A percentile compares a stretch with the other conserved stretches of the same genome.
Evolutionary conservation across 2,797 vertebrate genomes (phyloP).

Genomic region (Ctenopoma kingsleyae): DNA sequence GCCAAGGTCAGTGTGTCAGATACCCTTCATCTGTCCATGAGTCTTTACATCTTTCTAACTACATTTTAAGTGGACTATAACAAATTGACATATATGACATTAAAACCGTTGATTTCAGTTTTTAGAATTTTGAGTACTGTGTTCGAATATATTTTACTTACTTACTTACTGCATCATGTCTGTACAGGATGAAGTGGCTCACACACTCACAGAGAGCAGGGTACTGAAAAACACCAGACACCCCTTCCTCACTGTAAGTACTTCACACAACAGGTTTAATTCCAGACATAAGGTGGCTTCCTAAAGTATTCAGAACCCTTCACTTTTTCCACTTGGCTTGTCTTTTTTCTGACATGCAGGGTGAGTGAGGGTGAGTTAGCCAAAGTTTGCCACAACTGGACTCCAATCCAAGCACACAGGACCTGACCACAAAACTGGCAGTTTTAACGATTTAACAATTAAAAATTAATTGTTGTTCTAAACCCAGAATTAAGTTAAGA

Average conservation of each 20-base stretch:
- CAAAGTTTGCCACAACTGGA: no score
- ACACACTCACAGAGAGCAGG: conserved; percentile 97
- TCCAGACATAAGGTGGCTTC: conserved; percentile 8
- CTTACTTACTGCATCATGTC: conserved; percentile 44
- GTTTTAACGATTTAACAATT: no score
- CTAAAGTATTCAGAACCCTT: neutral
- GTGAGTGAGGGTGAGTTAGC: no score
- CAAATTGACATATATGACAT: neutral
- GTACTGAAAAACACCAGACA: conserved; percentile 97
- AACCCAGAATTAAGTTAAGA: no score
- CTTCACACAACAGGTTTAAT: conserved; percentile 24
- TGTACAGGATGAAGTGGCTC: conserved; percentile 96
- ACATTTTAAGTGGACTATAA: neutral
- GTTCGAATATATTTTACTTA: no score
- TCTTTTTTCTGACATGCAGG: no score
- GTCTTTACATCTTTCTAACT: neutral
- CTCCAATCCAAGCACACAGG: no score
- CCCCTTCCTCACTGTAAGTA: conserved; percentile 97
- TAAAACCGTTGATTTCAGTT: neutral
- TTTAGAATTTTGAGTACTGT: neutral
- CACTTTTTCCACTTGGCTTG: no score
- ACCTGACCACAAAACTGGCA: no score
- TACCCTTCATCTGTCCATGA: neutral
- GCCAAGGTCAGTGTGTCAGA: conserved; percentile 88
- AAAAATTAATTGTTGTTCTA: no score